Conservation (phyloP, 1,140 invertebrate species). For the Tetragonula clypearis region DNA sequence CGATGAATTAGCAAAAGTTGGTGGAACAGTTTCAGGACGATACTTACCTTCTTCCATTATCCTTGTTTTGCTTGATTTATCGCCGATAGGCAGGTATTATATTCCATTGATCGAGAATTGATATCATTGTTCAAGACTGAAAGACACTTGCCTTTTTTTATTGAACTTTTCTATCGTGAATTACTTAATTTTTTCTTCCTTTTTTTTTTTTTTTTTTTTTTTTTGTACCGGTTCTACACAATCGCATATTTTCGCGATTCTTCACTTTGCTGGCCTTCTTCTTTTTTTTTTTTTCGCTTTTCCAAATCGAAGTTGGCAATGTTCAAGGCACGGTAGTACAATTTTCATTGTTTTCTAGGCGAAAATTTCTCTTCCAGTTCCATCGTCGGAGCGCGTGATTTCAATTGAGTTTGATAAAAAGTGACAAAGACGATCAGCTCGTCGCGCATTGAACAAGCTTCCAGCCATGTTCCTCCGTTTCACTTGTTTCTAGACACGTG, state of each 20-base stretch:
- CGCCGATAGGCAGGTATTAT: neutral
- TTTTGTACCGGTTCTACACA: neutral
- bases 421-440: neutral
- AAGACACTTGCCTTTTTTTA: neutral
- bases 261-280: too few relatives aligned
- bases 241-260: neutral
- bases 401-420: neutral
- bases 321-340: neutral
- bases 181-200: neutral
- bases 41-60: too few relatives aligned
- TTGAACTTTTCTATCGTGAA: neutral
- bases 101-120: neutral
- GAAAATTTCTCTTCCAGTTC: neutral
- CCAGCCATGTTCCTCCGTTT: neutral
- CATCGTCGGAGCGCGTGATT: neutral
- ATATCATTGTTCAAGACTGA: neutral
- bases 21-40: neutral
- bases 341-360: neutral
- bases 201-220: neutral
- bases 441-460: conserved; percentile 23
- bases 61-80: neutral
- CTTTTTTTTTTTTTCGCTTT: too few relatives aligned
- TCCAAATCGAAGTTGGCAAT: neutral
- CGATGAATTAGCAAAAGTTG: neutral
- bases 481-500: neutral